Percentiles rank a stretch among this genome's conserved stretches.
Conservation (phyloP, 1,140 invertebrate species). For the Drosophila tristis region DNA sequence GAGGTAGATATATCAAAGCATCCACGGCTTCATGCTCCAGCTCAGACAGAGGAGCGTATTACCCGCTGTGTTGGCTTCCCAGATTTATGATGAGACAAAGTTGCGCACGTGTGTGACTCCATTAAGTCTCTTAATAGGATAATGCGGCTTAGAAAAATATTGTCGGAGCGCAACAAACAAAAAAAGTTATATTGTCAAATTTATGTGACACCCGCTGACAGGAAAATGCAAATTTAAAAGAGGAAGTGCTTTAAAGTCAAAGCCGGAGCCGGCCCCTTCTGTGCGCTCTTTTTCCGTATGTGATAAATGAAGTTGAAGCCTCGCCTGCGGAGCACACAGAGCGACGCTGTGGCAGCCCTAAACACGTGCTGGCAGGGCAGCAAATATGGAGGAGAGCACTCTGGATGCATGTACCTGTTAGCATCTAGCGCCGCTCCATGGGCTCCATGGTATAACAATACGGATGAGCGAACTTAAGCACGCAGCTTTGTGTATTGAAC, state of each 20-base stretch:
- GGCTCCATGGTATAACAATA: conserved; percentile 59
- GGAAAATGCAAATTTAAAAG: conserved; percentile 55
- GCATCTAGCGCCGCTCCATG: neutral
- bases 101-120: conserved; percentile 78
- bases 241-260: conserved; percentile 37
- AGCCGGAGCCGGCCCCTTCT: neutral
- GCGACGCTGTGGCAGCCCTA: conserved; percentile 40
- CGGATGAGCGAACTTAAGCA: conserved; percentile 70
- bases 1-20: conserved; percentile 59
- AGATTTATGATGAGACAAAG: conserved; percentile 78
- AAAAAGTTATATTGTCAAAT: conserved; percentile 43
- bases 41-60: conserved; percentile 25
- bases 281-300: neutral
- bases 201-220: conserved; percentile 59
- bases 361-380: conserved; percentile 63
- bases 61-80: conserved; percentile 61
- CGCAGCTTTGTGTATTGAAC: conserved; percentile 80
- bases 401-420: conserved; percentile 22
- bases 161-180: conserved; percentile 17
- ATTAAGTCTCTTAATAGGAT: conserved; percentile 80
- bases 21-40: conserved; percentile 2
- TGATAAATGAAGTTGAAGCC: conserved; percentile 34
- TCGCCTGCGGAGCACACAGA: conserved; percentile 8
- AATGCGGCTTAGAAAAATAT: conserved; percentile 57
- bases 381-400: conserved; percentile 52